phyloP scores from a whole-genome alignment of 1,140 invertebrate genomes.

The Zaprionus vittiger region DNA sequence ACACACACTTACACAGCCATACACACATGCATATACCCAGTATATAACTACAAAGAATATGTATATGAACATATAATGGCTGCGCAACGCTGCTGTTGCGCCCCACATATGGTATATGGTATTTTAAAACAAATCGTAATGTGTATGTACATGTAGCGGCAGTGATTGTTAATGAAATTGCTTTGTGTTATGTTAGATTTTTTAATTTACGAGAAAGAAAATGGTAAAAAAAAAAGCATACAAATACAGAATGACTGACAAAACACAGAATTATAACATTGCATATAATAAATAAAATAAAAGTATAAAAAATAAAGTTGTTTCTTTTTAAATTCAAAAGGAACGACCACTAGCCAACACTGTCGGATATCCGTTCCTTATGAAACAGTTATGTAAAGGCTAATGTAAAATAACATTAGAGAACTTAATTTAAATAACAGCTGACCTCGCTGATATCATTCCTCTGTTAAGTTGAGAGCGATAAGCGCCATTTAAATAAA shows the following conservation, averaged over 20 bases:
- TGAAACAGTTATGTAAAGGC: not conserved
- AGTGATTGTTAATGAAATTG: conserved; percentile 82
- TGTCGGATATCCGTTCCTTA: not conserved
- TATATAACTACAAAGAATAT: conserved; percentile 64
- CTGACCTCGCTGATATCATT: not conserved
- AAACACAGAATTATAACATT: conserved; percentile 83
- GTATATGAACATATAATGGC: conserved; percentile 71
- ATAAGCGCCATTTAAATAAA: not conserved
- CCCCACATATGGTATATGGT: conserved; percentile 40
- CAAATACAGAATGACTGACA: conserved; percentile 84
- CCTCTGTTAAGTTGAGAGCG: not conserved
- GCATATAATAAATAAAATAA: conserved; percentile 83
- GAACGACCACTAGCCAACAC: not conserved
- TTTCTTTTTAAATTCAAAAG: conserved; percentile 11
- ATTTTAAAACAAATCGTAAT: conserved; percentile 64
- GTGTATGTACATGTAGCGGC: conserved; percentile 82
- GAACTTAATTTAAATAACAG: not conserved
- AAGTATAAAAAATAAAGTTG: conserved; percentile 60
- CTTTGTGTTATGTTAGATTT: conserved; percentile 82
- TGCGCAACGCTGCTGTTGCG: conserved; percentile 45
- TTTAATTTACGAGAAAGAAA: conserved; percentile 77
- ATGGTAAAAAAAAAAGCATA: conserved; percentile 73
- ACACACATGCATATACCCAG: conserved; percentile 40
- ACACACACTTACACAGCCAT: conserved; percentile 26
- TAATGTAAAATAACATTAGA: not conserved